Evolutionary conservation across 2,113 vertebrate species (phyloP).

Genomic region (Tonatia bakeri): DNA sequence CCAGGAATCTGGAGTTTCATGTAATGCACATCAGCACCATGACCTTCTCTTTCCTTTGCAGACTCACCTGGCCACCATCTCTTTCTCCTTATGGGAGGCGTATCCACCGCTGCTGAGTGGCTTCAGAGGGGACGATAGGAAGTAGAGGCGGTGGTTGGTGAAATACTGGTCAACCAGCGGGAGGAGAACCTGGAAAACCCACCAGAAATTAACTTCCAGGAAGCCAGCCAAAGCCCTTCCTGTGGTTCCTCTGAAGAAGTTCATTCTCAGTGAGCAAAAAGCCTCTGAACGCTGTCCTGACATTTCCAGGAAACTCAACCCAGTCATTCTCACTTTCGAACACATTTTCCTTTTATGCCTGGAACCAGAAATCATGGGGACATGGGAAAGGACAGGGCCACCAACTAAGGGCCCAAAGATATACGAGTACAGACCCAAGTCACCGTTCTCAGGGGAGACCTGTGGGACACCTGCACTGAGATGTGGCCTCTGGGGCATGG

Average conservation of each 20-base stretch:
- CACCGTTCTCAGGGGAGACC: not conserved
- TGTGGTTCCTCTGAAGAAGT: not conserved
- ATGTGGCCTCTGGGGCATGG: not conserved
- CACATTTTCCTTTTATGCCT: not conserved
- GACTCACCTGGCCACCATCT: conserved; percentile 97
- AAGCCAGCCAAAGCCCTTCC: not conserved
- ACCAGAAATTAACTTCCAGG: conserved; percentile 40
- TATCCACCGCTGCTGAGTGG: conserved; percentile 96
- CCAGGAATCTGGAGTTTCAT: not conserved
- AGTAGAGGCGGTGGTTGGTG: conserved; percentile 97
- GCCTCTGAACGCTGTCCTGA: not conserved
- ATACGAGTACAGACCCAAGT: not conserved
- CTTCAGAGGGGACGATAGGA: conserved; percentile 95
- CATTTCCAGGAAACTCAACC: not conserved
- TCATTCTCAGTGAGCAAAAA: not conserved
- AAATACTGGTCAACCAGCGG: conserved; percentile 99
- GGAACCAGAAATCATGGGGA: not conserved
- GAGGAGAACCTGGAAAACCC: conserved; percentile 90
- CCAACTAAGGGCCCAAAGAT: not conserved
- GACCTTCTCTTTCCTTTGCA: not conserved
- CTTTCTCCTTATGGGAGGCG: conserved; percentile 98
- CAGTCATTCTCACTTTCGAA: not conserved
- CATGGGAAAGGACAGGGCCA: not conserved
- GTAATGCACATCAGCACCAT: accelerated
- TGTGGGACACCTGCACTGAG: not conserved